Conservation (phyloP, 2,113 vertebrate species). For the Oryzias melastigma region DNA sequence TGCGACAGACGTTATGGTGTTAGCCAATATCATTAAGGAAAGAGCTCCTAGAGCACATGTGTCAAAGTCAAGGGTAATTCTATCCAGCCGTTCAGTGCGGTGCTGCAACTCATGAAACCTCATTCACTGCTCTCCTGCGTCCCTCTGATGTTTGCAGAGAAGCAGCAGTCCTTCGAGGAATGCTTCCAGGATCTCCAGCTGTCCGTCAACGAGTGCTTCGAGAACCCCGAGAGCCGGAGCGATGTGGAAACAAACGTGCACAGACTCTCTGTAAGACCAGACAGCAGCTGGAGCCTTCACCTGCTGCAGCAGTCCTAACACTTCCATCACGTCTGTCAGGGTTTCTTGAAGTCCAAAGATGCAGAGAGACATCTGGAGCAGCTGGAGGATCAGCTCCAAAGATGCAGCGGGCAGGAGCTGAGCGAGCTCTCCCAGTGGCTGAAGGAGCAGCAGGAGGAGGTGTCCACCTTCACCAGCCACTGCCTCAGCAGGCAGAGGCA, state of each 20-base stretch:
- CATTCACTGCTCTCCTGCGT: neutral
- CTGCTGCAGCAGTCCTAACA: neutral
- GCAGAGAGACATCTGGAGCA: conserved; percentile 78
- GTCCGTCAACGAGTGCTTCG: conserved; percentile 88
- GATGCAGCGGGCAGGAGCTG: conserved; percentile 72
- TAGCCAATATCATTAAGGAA: no score
- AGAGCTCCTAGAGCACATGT: no score
- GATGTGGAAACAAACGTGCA: conserved; percentile 80
- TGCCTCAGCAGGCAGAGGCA: conserved; percentile 79
- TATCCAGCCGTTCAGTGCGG: no score
- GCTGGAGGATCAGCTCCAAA: conserved; percentile 76
- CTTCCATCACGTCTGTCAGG: conserved; percentile 60
- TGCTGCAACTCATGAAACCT: neutral
- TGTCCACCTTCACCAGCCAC: conserved; percentile 76
- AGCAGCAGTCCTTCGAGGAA: conserved; percentile 84
- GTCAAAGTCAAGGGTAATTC: no score
- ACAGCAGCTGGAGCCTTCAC: no score
- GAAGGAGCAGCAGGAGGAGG: conserved; percentile 81
- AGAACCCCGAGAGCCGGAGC: conserved; percentile 80
- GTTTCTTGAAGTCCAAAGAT: conserved; percentile 82
- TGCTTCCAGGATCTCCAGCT: conserved; percentile 85
- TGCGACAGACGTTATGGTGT: no score
- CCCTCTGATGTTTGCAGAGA: conserved; percentile 71
- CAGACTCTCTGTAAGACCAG: conserved; percentile 79
- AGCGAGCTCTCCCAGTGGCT: conserved; percentile 79